Evolutionary conservation across 2,797 vertebrate genomes (phyloP), one percentile per base, ranked within the genome.

Genomic region (Anolis apletophallus): DNA sequence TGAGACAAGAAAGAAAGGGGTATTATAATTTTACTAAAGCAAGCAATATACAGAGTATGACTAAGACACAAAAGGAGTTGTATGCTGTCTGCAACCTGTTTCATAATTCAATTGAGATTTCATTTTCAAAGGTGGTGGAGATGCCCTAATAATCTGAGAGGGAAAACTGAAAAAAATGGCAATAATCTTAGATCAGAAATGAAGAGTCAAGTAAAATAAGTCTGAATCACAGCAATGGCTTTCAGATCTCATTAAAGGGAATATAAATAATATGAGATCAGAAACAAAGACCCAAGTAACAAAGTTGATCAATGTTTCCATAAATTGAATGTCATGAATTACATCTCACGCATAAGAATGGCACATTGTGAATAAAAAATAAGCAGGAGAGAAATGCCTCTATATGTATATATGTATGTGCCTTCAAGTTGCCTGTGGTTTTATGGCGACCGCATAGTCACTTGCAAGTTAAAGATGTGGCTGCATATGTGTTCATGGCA

Each of bases 1-100:
- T 99, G 91, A 0, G 26, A 89, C 90, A 83, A 90, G 85, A 86
- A 46, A 91, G 79, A 32, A 50, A 87, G 2, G 83, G 16, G 55
- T 3, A 57, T 89, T 55, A 88, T 46, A 87, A 16, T 7, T 52
- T 84, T 34, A 34, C 32, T 46, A 23, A 83, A n/a, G 8, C 21
- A 8, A 77, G 50, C 52, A 82, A 46, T 36, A 61, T 55, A 54
- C 52, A 40, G 40, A 34, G 16, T 68, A 8, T 52, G 21, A 52
- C 16, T 9, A 81, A 81, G 32, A 21, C 10, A 81, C 6, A 72
- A 73, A 81, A 26, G n/a, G 17, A 73, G 54, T 34, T 29, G 52
- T n/a, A 29, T 17, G 34, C 3, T 32, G 61, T 21, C 54, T 29
- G 36, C 54, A 81, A 59, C 7, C 36, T 57, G 55, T 19, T 40